phyloP scores from a whole-genome alignment of 2,113 vertebrate genomes.

The Oreocharis arfaki region DNA sequence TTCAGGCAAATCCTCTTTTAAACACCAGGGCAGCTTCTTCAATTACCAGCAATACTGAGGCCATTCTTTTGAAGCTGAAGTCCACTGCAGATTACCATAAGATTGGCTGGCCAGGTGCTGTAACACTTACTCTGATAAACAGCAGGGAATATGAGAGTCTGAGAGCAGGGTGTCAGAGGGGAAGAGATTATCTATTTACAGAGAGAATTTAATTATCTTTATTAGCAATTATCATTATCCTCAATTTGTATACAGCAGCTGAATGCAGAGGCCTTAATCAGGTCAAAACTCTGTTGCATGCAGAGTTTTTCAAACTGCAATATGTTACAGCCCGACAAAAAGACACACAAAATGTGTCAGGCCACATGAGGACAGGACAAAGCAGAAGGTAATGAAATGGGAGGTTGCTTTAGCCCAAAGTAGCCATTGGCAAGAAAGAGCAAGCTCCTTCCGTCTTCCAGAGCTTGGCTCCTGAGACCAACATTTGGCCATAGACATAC shows the following conservation, averaged over 20 bases:
- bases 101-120: not conserved
- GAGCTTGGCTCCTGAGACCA: not conserved
- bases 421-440: not conserved
- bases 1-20: not conserved
- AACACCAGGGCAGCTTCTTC: not conserved
- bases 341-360: not conserved
- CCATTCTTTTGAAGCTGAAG: not conserved
- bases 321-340: not conserved
- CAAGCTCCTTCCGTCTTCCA: not conserved
- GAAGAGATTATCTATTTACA: not conserved
- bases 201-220: not conserved
- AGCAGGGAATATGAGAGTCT: not conserved
- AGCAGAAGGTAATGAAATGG: not conserved
- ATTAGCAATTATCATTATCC: not conserved
- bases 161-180: not conserved
- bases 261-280: not conserved
- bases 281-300: not conserved
- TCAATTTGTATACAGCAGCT: not conserved
- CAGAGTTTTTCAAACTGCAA: not conserved
- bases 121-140: not conserved
- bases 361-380: not conserved
- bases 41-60: not conserved
- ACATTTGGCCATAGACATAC: not conserved
- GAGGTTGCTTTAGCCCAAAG: not conserved
- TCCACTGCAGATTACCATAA: not conserved